Evolutionary conservation across 2,888 invertebrate genomes (phyloP).

Genomic region (Lepeophtheirus nordmannii): DNA sequence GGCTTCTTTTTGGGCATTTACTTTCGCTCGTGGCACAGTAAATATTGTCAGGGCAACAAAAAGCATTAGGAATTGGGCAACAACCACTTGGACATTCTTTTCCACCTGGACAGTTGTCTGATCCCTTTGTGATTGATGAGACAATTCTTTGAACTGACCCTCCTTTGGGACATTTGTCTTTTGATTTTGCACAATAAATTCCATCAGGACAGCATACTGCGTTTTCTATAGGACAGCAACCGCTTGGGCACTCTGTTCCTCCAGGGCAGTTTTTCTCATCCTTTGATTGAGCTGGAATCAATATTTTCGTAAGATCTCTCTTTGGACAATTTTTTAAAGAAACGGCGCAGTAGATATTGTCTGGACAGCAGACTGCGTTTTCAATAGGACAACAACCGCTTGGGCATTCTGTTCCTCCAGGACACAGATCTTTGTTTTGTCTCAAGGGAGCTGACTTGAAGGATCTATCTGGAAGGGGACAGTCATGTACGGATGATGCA

Average conservation of each 20-base stretch:
- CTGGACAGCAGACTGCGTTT: not conserved
- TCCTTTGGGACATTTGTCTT: not conserved
- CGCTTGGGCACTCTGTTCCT: not conserved
- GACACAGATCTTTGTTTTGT: not conserved
- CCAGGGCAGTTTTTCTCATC: not conserved
- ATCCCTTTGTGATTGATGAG: not conserved
- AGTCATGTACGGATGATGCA: not conserved
- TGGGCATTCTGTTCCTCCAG: conserved; percentile 1
- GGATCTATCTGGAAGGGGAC: not conserved
- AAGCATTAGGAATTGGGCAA: not conserved
- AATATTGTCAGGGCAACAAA: not conserved
- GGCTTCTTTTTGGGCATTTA: not conserved
- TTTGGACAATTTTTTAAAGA: not conserved
- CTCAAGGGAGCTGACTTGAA: not conserved
- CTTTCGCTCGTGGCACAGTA: not conserved
- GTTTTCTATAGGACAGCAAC: not conserved
- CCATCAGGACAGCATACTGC: not conserved
- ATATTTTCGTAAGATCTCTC: not conserved
- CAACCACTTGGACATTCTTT: not conserved
- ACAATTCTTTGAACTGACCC: not conserved
- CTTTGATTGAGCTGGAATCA: no score
- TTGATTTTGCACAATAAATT: not conserved
- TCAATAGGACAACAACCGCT: not conserved
- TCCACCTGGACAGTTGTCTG: not conserved
- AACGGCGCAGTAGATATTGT: not conserved